Conservation (phyloP, 2,888 invertebrate genomes). For the Pseudeuparius sepicola region DNA sequence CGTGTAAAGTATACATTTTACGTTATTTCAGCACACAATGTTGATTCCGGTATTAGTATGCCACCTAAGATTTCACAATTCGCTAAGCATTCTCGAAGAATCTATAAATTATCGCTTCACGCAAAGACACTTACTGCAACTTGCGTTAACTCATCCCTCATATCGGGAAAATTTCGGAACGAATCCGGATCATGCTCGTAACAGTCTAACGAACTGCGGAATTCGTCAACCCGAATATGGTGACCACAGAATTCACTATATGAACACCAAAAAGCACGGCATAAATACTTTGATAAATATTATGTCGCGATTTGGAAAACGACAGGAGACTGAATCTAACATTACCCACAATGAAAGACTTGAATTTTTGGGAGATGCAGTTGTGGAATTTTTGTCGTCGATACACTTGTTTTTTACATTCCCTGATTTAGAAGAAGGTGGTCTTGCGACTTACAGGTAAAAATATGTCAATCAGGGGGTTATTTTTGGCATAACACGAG, state of each 20-base stretch:
- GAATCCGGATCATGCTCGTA: slow-evolving; percentile 95
- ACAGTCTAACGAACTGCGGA: slow-evolving; percentile 96
- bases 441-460: slow-evolving; percentile 76
- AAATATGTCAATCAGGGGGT: too few species aligned
- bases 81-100: slow-evolving; percentile 71
- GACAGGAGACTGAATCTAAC: slow-evolving; percentile 82
- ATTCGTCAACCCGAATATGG: slow-evolving; percentile 95
- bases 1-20: slow-evolving; percentile 4
- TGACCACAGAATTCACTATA: slow-evolving; percentile 82
- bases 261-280: slow-evolving; percentile 87
- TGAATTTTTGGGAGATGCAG: slow-evolving; percentile 97
- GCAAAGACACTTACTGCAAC: slow-evolving; percentile 75
- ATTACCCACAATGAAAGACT: slow-evolving; percentile 94
- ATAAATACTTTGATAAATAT: slow-evolving; percentile 95
- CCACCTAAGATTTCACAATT: slow-evolving; percentile 90
- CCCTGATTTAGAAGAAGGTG: slow-evolving; percentile 94
- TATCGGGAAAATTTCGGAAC: slow-evolving; percentile 97
- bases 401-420: slow-evolving; percentile 96
- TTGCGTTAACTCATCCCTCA: slow-evolving; percentile 97
- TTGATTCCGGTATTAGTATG: slow-evolving; percentile 87
- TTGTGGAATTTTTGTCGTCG: slow-evolving; percentile 92
- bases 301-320: slow-evolving; percentile 91
- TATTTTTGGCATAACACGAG: too few species aligned
- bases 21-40: slow-evolving; percentile 92
- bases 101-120: slow-evolving; percentile 76